Percentiles rank a stretch among this genome's conserved stretches.
These are phyloP conservation scores for Oenanthe oenanthe DNA, from an alignment of 2,113 vertebrate genomes.

Conservation along the genomic window DNA sequence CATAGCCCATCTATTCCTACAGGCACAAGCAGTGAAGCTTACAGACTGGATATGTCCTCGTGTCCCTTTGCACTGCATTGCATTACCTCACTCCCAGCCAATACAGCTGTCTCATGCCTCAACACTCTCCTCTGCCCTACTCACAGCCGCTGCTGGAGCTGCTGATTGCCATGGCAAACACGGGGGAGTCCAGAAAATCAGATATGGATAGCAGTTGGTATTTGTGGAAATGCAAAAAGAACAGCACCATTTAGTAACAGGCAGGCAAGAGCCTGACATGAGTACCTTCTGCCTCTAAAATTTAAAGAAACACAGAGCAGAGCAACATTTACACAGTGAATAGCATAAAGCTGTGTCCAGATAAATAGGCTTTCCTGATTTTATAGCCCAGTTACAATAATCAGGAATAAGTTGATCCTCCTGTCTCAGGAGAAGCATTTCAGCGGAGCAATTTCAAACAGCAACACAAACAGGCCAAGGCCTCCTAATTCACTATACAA, in stretches of 20 bases:
- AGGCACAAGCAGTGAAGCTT: neutral
- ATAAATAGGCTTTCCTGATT: neutral
- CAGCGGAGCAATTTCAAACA: neutral
- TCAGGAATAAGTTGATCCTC: neutral
- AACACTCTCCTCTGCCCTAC: neutral
- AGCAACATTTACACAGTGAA: neutral
- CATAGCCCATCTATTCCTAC: neutral
- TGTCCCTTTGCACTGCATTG: conserved; percentile 38
- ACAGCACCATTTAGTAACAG: neutral
- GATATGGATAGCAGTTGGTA: neutral
- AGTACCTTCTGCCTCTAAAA: neutral
- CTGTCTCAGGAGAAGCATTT: neutral
- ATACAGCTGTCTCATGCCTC: conserved; percentile 35
- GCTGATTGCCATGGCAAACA: neutral
- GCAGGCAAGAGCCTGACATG: neutral
- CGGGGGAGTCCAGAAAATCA: neutral
- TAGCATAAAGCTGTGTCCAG: neutral
- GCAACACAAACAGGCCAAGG: neutral
- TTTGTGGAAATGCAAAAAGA: neutral
- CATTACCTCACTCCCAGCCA: conserved; percentile 76
- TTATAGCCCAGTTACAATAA: neutral
- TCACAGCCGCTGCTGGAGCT: neutral
- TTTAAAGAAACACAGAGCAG: neutral
- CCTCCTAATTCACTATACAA: neutral
- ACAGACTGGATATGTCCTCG: neutral